phyloP scores from a whole-genome alignment of 2,888 invertebrate genomes.

The Lampropteryx suffumata region DNA sequence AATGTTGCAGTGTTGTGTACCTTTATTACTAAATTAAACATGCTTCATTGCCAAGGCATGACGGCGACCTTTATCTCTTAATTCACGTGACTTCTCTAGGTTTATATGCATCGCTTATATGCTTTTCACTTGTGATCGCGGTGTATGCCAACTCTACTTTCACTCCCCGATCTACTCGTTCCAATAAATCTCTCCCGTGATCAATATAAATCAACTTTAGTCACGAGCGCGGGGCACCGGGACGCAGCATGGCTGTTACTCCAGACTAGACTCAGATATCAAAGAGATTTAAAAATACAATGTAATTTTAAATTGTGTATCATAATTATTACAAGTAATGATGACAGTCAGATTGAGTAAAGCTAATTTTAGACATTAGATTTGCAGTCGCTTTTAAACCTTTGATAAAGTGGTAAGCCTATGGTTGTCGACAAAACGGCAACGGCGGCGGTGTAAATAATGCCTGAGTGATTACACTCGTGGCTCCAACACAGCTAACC shows the following conservation, averaged over 20 bases:
- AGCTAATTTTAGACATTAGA: too few relatives aligned
- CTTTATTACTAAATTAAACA: conserved; percentile 39
- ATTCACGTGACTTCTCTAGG: conserved; percentile 47
- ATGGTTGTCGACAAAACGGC: too few relatives aligned
- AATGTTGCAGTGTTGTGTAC: conserved; percentile 25
- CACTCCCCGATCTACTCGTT: conserved; percentile 47
- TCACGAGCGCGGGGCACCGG: conserved; percentile 33
- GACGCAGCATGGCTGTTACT: conserved; percentile 18
- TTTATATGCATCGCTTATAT: conserved; percentile 39
- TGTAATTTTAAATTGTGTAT: conserved; percentile 1
- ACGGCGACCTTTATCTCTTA: conserved; percentile 40
- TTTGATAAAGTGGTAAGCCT: too few relatives aligned
- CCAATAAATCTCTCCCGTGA: conserved; percentile 46
- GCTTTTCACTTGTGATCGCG: conserved; percentile 52
- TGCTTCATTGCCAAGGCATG: conserved; percentile 46
- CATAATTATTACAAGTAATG: too few relatives aligned
- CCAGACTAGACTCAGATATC: conserved; percentile 11
- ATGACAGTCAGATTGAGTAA: too few relatives aligned
- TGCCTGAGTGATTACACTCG: too few relatives aligned
- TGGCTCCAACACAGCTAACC: background rate
- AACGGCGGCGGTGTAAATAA: too few relatives aligned
- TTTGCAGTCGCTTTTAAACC: too few relatives aligned
- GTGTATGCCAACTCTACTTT: conserved; percentile 63
- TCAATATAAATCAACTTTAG: conserved; percentile 50
- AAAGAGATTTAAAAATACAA: conserved; percentile 11